Evolutionary conservation across 2,113 vertebrate species (phyloP), one percentile per base, ranked within the genome.

Genomic region (Copsychus sechellarum): DNA sequence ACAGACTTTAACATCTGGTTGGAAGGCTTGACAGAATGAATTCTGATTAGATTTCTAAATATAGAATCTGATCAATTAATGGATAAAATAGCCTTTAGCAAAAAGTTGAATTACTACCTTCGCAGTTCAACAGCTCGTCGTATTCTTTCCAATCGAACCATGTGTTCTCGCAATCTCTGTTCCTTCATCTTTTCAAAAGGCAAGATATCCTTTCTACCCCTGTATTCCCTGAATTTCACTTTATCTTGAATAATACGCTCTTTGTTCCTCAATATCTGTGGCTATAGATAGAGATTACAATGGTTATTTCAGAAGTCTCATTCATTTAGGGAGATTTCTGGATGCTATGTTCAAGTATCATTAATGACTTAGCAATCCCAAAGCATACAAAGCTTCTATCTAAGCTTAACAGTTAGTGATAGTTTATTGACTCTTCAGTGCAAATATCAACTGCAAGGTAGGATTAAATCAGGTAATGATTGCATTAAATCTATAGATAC

Each of bases 181-280:
- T 99, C 99, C 97, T 99, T 99, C 98, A 99, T 99, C 97, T 99
- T 99, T 96, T 99, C 99, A 98, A 99, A 99, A 71, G 99, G 99
- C 74, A 99, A 96, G 95, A 99, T 99, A 95, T 99, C 98, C 38
- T 98, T 98, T 76, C 97, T 98, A 74, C 98, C 98, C 65, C 97
- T 97, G 95, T 98, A 98, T 95, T 98, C 98, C 94, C 98, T 98
- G 97, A 98, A 98, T 91, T 98, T 99, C 95, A 96, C 91, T 96
- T 98, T 98, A 90, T 98, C 98, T 82, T 91, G 87, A 90, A 98
- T 98, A 94, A 98, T 96, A 78, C 98, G 98, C 74, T 97, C 98
- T 97, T 98, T 98, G 91, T 97, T 98, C 97, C 97, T 99, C 96
- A 98, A 97, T 97, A 97, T 97, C 93, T 88, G 97, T 90, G 97